Evolutionary conservation across 2,888 invertebrate species (phyloP), one percentile per base, ranked within the genome.

Genomic region (Calliopum simillimum): DNA sequence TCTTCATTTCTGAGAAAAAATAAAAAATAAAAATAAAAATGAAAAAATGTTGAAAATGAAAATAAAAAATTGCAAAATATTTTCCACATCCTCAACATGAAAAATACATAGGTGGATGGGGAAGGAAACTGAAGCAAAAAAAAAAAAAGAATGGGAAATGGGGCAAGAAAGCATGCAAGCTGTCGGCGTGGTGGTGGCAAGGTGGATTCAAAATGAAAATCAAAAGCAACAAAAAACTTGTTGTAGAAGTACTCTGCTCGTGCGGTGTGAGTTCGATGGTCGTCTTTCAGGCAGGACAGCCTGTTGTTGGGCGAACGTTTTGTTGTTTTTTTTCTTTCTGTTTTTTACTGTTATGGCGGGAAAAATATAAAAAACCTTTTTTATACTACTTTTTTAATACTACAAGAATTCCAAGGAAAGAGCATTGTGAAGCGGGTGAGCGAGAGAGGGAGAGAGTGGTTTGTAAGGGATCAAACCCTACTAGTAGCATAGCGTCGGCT

Each of bases 61-160:
- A 80, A 80, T 80, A 65, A 59, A 71, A 79, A 78, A 81, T 80
- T 78, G 81, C 77, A 79, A 82, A 81, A 81, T 80, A 82, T 82
- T 81, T 81, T 81, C 80, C 82, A 80, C 80, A 67, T 59, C 67
- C 67, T 68, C 51, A 41, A 21, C 59, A 21, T 33, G 46, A 56
- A 56, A 21, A 25, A 56, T 33, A 25, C 56, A n/a, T 33, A 25
- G 21, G n/a, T 8, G n/a, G 25, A n/a, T 33, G 25, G 41, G 11
- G 16, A 19, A 33, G 11, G 6, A n/a, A 64, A 33, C 21, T 33
- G 12, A 44, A 25, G 47, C 19, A 64, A 53, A 64, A 62, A 14
- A 19, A 62, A 61, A 46, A 16, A 12, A 4, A n/a, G 19, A 14
- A 43, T 19, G 61, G 13, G 61, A 33, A 23, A 16, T 21, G 19